Evolutionary conservation across 2,797 vertebrate genomes (phyloP).

Genomic region (Linurgus olivaceus): DNA sequence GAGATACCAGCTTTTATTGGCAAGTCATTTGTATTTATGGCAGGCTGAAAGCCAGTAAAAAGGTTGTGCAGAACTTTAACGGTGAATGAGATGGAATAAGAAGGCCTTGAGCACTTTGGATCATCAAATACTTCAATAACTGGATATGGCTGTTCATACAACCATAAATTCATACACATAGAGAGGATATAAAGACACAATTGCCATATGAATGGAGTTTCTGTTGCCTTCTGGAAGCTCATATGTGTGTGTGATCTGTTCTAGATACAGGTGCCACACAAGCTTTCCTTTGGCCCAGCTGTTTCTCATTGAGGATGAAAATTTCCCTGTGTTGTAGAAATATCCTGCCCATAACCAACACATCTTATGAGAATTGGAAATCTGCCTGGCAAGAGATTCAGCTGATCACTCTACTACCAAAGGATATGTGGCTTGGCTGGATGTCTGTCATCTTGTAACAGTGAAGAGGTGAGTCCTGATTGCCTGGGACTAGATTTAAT

Average conservation of each 20-base stretch:
- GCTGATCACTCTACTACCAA: not conserved
- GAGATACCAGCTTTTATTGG: conserved; percentile 8
- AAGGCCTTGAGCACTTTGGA: not conserved
- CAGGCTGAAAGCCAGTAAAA: not conserved
- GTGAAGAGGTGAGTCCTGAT: not conserved
- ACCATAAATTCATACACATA: conserved; percentile 14
- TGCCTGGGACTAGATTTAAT: not conserved
- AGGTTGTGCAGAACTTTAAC: not conserved
- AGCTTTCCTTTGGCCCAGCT: not conserved
- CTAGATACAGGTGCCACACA: not conserved
- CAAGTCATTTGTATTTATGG: conserved; percentile 20
- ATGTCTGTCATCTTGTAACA: not conserved
- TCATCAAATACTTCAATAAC: conserved; percentile 37
- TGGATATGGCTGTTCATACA: conserved; percentile 14
- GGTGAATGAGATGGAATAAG: not conserved
- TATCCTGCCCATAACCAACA: not conserved
- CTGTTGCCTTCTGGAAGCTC: not conserved
- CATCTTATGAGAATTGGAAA: not conserved
- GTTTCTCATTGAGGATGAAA: not conserved
- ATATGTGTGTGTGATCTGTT: not conserved
- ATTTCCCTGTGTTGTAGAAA: not conserved
- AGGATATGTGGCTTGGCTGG: not conserved
- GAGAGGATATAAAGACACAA: conserved; percentile 29
- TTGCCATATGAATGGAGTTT: not conserved
- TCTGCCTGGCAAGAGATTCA: not conserved